phyloP scores from a whole-genome alignment of 2,797 vertebrate genomes.

The Acipenser oxyrinchus region DNA sequence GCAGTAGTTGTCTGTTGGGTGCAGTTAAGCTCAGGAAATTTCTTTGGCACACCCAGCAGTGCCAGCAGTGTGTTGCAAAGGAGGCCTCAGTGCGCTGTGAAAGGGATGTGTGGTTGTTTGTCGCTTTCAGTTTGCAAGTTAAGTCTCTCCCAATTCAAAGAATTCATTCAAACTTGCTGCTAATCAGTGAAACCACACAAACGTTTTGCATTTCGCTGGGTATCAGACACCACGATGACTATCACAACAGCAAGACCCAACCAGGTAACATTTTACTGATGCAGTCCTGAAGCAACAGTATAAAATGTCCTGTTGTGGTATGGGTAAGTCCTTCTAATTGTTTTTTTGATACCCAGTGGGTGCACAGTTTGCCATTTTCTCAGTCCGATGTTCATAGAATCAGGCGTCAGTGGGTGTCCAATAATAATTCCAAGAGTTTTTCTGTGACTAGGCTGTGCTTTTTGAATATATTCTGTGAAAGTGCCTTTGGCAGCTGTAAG shows the following conservation, averaged over 20 bases:
- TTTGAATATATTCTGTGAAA: not conserved
- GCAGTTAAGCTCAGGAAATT: too few relatives aligned
- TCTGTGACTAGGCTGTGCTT: not conserved
- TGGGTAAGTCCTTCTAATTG: conserved; percentile 6
- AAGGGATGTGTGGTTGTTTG: not conserved
- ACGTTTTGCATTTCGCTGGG: not conserved
- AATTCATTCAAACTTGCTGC: not conserved
- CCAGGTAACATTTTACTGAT: not conserved
- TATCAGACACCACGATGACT: not conserved
- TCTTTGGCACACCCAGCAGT: too few relatives aligned
- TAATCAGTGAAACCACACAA: conserved; percentile 2
- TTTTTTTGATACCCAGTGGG: not conserved
- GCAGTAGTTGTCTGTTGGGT: too few relatives aligned
- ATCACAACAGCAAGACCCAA: not conserved
- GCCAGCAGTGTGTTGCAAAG: not conserved
- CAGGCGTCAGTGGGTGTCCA: not conserved
- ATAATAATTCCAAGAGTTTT: not conserved
- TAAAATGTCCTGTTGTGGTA: not conserved
- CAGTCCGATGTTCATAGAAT: conserved; percentile 3
- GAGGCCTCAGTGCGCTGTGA: not conserved
- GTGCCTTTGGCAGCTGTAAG: too few relatives aligned
- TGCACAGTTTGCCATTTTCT: conserved; percentile 2
- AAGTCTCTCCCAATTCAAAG: conserved; percentile 7
- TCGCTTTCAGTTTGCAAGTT: not conserved
- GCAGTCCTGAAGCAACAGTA: not conserved